These are phyloP conservation scores for Callorhinus ursinus DNA, from an alignment of 2,113 vertebrate genomes.

Conservation along the genomic window DNA sequence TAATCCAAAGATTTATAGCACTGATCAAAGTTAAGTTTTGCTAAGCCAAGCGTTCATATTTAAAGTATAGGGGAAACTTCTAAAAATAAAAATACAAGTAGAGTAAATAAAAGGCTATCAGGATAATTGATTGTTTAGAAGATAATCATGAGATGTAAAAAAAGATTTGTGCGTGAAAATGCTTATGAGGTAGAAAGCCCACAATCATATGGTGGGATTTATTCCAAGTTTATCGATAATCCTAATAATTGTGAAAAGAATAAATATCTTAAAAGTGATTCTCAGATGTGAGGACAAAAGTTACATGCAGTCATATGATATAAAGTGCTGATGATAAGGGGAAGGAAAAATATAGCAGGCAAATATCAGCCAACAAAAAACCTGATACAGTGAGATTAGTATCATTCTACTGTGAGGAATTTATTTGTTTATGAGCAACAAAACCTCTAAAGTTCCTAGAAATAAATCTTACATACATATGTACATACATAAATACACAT, in stretches of 20 bases:
- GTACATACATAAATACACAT: too few relatives aligned
- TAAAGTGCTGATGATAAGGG: neutral
- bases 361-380: neutral
- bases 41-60: neutral
- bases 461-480: neutral
- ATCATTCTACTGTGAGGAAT: neutral
- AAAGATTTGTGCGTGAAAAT: neutral
- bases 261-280: neutral
- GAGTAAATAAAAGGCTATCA: neutral
- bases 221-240: neutral
- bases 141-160: neutral
- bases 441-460: neutral
- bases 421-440: neutral
- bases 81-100: neutral
- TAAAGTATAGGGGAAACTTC: neutral
- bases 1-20: neutral
- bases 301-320: neutral
- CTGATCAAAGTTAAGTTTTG: neutral
- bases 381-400: neutral
- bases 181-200: neutral
- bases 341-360: neutral
- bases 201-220: neutral
- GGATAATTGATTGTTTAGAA: neutral
- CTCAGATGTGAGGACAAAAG: neutral
- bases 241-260: neutral